A percentile compares a stretch with the other conserved stretches of the same genome.
Evolutionary conservation across 2,888 invertebrate genomes (phyloP).

Genomic region (Dromius quadrimaculatus): DNA sequence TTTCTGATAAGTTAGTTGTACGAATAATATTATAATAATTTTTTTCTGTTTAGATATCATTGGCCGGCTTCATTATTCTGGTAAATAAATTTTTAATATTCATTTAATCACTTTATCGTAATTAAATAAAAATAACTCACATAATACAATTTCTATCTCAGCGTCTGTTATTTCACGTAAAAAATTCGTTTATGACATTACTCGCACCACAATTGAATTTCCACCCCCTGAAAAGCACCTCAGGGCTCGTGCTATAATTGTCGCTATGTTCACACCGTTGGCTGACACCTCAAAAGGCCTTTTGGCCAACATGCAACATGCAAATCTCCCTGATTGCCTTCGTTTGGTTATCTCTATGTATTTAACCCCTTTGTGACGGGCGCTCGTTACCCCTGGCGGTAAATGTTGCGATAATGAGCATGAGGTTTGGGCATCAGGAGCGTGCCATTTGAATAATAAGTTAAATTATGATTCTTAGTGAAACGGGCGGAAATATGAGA

Average conservation of each 20-base stretch:
- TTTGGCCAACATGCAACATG: not conserved
- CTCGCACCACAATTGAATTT: not conserved
- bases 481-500: not conserved
- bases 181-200: not conserved
- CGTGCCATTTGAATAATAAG: constrained; percentile 19
- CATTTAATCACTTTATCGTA: not conserved
- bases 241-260: not conserved
- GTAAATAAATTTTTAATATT: constrained; percentile 26
- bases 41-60: constrained; percentile 50
- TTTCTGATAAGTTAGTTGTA: no score
- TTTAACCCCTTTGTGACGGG: constrained; percentile 17
- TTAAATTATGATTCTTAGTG: constrained; percentile 30
- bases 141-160: not conserved
- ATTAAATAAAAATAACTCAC: not conserved
- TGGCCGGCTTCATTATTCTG: constrained; percentile 39
- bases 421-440: constrained; percentile 1
- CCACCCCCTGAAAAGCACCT: not conserved
- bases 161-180: no score
- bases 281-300: constrained; percentile 1
- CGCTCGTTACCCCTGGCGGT: constrained; percentile 7
- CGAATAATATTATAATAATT: constrained; percentile 27
- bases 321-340: constrained; percentile 15
- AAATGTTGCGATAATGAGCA: constrained; percentile 17
- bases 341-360: constrained; percentile 3
- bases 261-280: not conserved